Conservation (phyloP, 2,888 invertebrate genomes). For the Ligdia adustata region DNA sequence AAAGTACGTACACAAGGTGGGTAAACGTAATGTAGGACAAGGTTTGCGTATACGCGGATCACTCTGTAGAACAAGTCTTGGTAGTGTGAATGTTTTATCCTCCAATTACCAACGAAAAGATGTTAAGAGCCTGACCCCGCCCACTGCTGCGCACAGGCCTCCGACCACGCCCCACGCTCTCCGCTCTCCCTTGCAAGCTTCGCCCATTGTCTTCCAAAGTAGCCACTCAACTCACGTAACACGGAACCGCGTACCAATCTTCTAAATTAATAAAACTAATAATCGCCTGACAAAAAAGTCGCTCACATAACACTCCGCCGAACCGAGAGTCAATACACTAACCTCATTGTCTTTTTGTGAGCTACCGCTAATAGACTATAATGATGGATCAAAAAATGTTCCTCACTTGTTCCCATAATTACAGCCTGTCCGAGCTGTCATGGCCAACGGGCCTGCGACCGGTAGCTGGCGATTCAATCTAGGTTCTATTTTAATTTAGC, state of each 20-base stretch:
- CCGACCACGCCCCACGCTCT: too few relatives aligned
- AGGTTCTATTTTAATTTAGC: conserved; percentile 30
- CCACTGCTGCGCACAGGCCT: too few relatives aligned
- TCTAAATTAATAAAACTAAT: conserved; percentile 21
- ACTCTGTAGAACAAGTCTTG: too few relatives aligned
- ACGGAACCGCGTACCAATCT: conserved; percentile 5
- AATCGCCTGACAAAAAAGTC: conserved; percentile 21
- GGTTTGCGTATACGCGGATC: too few relatives aligned
- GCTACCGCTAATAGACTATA: conserved; percentile 57
- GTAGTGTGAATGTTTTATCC: too few relatives aligned
- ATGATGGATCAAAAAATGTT: conserved; percentile 60
- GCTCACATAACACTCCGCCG: conserved; percentile 38
- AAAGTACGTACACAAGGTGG: too few relatives aligned
- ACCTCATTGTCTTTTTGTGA: conserved; percentile 57
- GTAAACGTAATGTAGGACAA: too few relatives aligned
- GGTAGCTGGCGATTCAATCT: conserved; percentile 38
- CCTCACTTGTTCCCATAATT: conserved; percentile 51
- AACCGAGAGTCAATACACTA: conserved; percentile 53
- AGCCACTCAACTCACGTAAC: too few relatives aligned
- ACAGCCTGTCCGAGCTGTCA: conserved; percentile 43
- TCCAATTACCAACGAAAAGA: too few relatives aligned
- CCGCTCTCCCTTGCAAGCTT: too few relatives aligned
- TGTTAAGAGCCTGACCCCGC: too few relatives aligned
- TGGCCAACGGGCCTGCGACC: conserved; percentile 31
- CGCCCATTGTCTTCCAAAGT: too few relatives aligned